phyloP scores from a whole-genome alignment of 35 echinoderm and acorn worm genomes.

The Chiridota heheva region DNA sequence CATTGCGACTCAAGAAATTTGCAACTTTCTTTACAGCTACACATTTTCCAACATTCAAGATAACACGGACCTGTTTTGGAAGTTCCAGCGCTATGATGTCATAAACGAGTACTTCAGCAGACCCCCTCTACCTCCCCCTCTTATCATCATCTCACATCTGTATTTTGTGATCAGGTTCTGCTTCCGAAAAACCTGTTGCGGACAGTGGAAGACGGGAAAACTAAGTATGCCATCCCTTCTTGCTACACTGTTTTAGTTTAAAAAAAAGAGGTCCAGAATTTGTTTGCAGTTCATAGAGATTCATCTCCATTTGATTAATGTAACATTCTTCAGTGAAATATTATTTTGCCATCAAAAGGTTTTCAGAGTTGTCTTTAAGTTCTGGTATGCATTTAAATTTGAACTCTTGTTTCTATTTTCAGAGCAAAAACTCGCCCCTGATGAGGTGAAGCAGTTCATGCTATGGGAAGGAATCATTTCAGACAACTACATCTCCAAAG shows the following conservation, averaged over 20 bases:
- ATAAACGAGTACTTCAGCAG: conserved; percentile 93
- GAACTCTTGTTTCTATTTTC: conserved; percentile 16
- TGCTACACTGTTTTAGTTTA: too few species aligned
- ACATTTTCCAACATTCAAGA: conserved; percentile 93
- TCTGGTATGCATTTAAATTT: too few species aligned
- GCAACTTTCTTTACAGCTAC: conserved; percentile 68
- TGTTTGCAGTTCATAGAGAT: too few species aligned
- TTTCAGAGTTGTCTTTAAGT: too few species aligned
- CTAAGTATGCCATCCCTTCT: conserved; percentile 47
- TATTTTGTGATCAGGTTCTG: conserved; percentile 57
- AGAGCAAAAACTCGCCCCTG: conserved; percentile 76
- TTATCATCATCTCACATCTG: conserved; percentile 83
- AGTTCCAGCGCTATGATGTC: conserved; percentile 83
- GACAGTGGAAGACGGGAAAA: conserved; percentile 25
- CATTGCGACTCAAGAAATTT: too few species aligned
- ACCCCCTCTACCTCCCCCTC: conserved; percentile 75
- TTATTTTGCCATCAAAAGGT: too few species aligned
- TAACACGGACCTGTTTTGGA: conserved; percentile 92
- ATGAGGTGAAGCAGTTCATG: conserved; percentile 72
- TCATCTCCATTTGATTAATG: too few species aligned
- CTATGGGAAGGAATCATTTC: conserved; percentile 85
- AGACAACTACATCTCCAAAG: conserved; percentile 76
- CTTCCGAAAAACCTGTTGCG: conserved; percentile 51
- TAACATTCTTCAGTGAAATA: too few species aligned
- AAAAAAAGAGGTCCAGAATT: too few species aligned